A percentile compares a stretch with the other conserved stretches of the same genome.
phyloP scores from a whole-genome alignment of 1,140 invertebrate species.

The Drosophila sp. region DNA sequence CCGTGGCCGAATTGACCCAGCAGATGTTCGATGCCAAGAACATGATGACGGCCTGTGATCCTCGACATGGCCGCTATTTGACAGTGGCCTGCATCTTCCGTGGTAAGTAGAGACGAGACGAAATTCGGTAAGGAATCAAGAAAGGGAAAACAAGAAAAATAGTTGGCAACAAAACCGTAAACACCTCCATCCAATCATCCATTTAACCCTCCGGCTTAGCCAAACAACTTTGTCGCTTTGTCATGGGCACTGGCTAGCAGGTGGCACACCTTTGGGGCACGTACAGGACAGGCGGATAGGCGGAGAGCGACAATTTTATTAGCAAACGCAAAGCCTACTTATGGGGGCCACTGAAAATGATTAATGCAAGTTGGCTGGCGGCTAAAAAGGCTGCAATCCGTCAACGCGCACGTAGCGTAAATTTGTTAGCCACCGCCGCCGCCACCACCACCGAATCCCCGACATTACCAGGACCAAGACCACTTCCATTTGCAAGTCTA shows the following conservation, averaged over 20 bases:
- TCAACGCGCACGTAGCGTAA: slow-evolving; percentile 74
- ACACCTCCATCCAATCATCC: slow-evolving; percentile 53
- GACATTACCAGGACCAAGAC: too few species aligned
- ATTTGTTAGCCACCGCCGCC: slow-evolving; percentile 55
- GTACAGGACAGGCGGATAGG: slow-evolving; percentile 36
- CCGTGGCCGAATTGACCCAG: slow-evolving; percentile 94
- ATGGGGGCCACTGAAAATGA: slow-evolving; percentile 79
- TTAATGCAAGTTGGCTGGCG: slow-evolving; percentile 73
- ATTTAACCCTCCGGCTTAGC: slow-evolving; percentile 55
- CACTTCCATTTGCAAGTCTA: not conserved
- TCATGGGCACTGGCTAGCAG: slow-evolving; percentile 53
- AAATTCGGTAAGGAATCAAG: not conserved
- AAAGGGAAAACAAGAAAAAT: slow-evolving; percentile 60
- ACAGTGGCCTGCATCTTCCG: slow-evolving; percentile 97
- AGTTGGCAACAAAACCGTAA: slow-evolving; percentile 73
- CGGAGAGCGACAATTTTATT: slow-evolving; percentile 69
- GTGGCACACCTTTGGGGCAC: slow-evolving; percentile 62
- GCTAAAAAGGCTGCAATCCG: slow-evolving; percentile 78
- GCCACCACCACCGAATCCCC: not conserved
- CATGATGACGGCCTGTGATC: slow-evolving; percentile 99
- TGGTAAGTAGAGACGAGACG: slow-evolving; percentile 84
- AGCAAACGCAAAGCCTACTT: slow-evolving; percentile 78
- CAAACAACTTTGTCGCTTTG: slow-evolving; percentile 75
- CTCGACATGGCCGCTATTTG: slow-evolving; percentile 95
- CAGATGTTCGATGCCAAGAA: slow-evolving; percentile 96